These are phyloP conservation scores for Etheostoma nigrum DNA, from an alignment of 2,797 vertebrate species.

Conservation along the genomic window DNA sequence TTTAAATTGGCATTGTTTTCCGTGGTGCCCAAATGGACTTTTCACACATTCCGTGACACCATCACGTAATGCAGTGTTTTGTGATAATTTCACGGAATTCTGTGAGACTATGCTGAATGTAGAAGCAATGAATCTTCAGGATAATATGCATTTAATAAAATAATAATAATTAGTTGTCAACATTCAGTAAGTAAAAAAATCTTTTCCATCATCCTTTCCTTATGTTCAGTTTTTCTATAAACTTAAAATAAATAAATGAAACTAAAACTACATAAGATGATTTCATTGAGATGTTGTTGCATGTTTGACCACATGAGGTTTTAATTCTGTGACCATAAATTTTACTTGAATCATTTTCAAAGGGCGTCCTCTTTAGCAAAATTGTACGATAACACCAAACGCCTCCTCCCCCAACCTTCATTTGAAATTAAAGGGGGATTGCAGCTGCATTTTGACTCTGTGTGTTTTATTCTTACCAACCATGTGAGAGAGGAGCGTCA, in stretches of 20 bases:
- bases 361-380: conserved; percentile 9
- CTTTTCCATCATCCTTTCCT: not conserved
- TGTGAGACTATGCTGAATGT: no score
- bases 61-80: no score
- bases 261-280: not conserved
- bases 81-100: no score
- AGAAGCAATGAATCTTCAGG: not conserved
- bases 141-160: not conserved
- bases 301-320: conserved; percentile 29
- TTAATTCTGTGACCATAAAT: conserved; percentile 36
- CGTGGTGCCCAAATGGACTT: no score
- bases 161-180: not conserved
- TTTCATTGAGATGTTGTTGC: conserved; percentile 6
- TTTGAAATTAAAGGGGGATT: conserved; percentile 41
- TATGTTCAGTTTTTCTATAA: not conserved
- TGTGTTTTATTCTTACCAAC: conserved; percentile 55
- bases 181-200: not conserved
- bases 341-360: conserved; percentile 18
- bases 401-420: conserved; percentile 13
- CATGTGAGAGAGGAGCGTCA: conserved; percentile 41
- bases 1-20: no score
- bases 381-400: not conserved
- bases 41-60: no score
- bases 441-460: conserved; percentile 30
- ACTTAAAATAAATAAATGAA: not conserved